Conservation (phyloP, 2,888 invertebrate genomes). For the Ormyrus rosae region DNA sequence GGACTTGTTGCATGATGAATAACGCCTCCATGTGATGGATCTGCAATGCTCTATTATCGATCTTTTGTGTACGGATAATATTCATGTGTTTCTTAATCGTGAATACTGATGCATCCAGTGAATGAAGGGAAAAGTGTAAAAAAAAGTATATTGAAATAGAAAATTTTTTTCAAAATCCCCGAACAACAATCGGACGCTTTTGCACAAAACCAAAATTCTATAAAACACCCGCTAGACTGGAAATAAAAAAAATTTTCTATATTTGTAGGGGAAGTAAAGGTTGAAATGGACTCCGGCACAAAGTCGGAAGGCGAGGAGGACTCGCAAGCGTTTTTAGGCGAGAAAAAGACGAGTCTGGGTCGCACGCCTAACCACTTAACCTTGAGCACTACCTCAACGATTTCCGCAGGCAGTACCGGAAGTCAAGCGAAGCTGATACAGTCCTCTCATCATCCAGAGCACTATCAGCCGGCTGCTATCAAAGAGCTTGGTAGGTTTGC, state of each 20-base stretch:
- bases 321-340: conserved; percentile 80
- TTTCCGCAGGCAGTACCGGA: conserved; percentile 95
- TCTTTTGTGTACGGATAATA: too few species aligned
- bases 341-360: conserved; percentile 83
- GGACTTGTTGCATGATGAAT: too few species aligned
- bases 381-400: conserved; percentile 92
- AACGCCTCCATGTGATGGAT: too few species aligned
- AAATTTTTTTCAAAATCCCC: conserved; percentile 43
- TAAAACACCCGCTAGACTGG: not conserved
- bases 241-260: conserved; percentile 48
- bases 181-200: not conserved
- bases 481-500: conserved; percentile 90
- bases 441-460: conserved; percentile 94
- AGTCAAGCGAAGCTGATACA: conserved; percentile 95
- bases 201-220: not conserved
- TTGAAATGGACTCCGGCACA: conserved; percentile 82
- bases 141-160: conserved; percentile 31
- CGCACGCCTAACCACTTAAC: conserved; percentile 96
- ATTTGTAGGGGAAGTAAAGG: conserved; percentile 71
- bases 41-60: too few species aligned
- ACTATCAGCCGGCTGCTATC: conserved; percentile 91
- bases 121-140: too few species aligned
- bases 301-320: conserved; percentile 93
- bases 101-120: too few species aligned
- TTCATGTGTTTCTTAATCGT: too few species aligned